Percentiles rank a stretch among this genome's conserved stretches.
Conservation (phyloP, 2,888 invertebrate species). For the Spodoptera exigua region DNA sequence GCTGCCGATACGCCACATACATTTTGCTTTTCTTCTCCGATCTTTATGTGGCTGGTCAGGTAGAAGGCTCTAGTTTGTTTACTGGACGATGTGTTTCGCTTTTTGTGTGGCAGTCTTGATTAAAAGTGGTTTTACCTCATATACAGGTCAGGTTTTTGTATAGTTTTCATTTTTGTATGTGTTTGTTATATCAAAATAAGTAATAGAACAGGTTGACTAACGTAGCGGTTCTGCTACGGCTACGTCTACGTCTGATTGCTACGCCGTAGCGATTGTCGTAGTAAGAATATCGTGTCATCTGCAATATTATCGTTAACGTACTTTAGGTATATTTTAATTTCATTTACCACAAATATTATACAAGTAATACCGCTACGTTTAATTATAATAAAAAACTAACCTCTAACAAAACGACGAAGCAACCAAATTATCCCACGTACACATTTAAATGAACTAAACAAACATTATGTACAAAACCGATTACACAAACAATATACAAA, state of each 20-base stretch:
- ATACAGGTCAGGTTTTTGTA: conserved; percentile 2
- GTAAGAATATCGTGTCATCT: background rate
- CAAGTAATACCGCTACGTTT: too few relatives aligned
- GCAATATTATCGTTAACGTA: background rate
- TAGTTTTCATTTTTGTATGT: background rate
- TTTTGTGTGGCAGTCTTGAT: background rate
- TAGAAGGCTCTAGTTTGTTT: conserved; percentile 64
- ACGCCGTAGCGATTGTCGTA: conserved; percentile 36
- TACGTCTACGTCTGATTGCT: conserved; percentile 33
- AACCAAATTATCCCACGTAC: conserved; percentile 27
- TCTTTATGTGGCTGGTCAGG: conserved; percentile 84
- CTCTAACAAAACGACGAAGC: conserved; percentile 16
- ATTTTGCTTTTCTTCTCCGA: conserved; percentile 85
- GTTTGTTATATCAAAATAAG: background rate
- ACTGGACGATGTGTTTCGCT: background rate
- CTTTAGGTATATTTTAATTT: too few relatives aligned
- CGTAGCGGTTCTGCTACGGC: conserved; percentile 27
- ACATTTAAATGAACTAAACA: conserved; percentile 48
- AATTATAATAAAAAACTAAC: background rate
- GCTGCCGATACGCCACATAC: conserved; percentile 83
- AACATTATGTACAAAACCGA: conserved; percentile 42
- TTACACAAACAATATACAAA: conserved; percentile 52
- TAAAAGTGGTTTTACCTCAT: background rate
- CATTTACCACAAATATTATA: too few relatives aligned
- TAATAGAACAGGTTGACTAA: conserved; percentile 1